phyloP scores from a whole-genome alignment of 2,888 invertebrate species.

The Plebejus anna region DNA sequence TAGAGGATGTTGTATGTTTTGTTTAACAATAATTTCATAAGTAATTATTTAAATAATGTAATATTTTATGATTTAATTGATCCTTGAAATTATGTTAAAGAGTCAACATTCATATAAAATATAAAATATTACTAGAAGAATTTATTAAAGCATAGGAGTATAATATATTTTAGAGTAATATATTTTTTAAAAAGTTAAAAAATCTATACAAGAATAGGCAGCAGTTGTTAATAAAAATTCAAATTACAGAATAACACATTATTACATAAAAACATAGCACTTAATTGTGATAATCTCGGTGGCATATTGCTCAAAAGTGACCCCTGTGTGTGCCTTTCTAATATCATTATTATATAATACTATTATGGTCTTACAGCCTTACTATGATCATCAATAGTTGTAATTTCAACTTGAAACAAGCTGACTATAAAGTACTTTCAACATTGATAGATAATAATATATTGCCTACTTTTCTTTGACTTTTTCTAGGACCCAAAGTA shows the following conservation, averaged over 20 bases:
- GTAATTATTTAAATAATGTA: not conserved
- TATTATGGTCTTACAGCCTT: slow-evolving; percentile 34
- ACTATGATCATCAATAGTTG: slow-evolving; percentile 11
- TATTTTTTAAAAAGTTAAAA: not conserved
- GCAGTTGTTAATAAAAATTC: not conserved
- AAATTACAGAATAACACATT: not conserved
- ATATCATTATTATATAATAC: slow-evolving; percentile 45
- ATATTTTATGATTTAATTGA: not conserved
- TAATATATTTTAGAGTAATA: not conserved
- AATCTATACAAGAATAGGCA: not conserved
- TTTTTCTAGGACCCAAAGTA: too few species aligned
- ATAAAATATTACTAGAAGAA: not conserved
- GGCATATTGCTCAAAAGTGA: slow-evolving; percentile 33
- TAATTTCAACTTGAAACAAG: not conserved
- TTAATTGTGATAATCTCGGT: not conserved
- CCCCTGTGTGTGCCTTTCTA: slow-evolving; percentile 49
- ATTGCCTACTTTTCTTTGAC: not conserved
- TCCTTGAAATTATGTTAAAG: not conserved
- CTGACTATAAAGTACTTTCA: not conserved
- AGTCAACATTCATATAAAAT: not conserved
- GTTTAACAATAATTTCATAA: not conserved
- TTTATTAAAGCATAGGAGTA: not conserved
- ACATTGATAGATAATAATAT: too few species aligned
- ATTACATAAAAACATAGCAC: not conserved
- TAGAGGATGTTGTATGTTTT: not conserved